These are phyloP conservation scores for Macrostomum lignano DNA, from an alignment of 1,140 invertebrate species.

Conservation along the genomic window DNA sequence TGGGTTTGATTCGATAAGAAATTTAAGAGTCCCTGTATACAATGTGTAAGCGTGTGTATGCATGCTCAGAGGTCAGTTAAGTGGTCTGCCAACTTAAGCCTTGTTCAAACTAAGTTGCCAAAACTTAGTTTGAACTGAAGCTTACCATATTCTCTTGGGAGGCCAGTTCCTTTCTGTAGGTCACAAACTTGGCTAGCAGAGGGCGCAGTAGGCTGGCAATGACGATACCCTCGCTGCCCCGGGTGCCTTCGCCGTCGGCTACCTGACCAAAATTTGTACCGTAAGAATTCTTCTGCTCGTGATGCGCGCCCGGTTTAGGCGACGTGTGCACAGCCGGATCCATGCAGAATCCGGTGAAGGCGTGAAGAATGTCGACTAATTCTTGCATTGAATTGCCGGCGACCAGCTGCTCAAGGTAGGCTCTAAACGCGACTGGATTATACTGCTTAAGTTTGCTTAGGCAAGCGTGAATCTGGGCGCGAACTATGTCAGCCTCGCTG, in stretches of 20 bases:
- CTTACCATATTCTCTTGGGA: conserved; percentile 67
- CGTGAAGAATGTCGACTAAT: conserved; percentile 68
- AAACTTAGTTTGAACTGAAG: too few relatives aligned
- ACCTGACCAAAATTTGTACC: conserved; percentile 52
- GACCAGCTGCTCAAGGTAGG: too few relatives aligned
- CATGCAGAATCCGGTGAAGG: conserved; percentile 71
- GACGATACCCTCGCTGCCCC: conserved; percentile 56
- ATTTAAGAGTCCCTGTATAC: too few relatives aligned
- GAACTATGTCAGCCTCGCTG: too few relatives aligned
- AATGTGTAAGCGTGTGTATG: too few relatives aligned
- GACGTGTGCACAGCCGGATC: conserved; percentile 36
- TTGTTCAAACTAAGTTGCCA: too few relatives aligned
- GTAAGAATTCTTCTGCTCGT: conserved; percentile 30
- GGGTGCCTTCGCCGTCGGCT: conserved; percentile 32
- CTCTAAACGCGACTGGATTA: too few relatives aligned
- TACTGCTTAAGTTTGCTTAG: too few relatives aligned
- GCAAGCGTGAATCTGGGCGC: too few relatives aligned
- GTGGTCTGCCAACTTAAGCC: too few relatives aligned
- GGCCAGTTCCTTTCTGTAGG: conserved; percentile 50
- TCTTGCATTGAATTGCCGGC: conserved; percentile 44
- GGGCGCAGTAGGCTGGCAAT: conserved; percentile 55
- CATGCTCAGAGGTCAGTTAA: too few relatives aligned
- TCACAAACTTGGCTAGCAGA: conserved; percentile 53
- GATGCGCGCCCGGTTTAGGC: neutral
- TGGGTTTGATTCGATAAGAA: too few relatives aligned